Evolutionary conservation across 2,797 vertebrate genomes (phyloP).

Genomic region (Tarsius wallacei): DNA sequence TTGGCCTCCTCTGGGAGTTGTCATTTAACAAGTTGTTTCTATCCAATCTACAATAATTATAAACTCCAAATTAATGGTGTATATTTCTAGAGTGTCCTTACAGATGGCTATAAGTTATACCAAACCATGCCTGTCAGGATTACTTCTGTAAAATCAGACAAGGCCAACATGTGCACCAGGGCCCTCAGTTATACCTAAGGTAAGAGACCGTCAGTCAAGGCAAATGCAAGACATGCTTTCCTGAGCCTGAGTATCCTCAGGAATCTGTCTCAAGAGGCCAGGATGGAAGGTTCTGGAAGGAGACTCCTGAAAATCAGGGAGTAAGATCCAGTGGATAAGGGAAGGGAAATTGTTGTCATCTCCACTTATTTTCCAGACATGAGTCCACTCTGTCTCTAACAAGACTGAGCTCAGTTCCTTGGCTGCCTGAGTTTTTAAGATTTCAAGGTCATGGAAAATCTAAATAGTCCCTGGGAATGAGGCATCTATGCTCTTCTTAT

Average conservation of each 20-base stretch:
- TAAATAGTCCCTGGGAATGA: background rate
- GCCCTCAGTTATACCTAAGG: background rate
- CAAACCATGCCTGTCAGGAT: background rate
- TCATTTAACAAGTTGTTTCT: background rate
- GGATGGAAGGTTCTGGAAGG: background rate
- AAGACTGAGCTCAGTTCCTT: background rate
- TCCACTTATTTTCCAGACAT: background rate
- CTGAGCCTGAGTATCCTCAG: background rate
- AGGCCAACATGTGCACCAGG: background rate
- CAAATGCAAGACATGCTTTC: background rate
- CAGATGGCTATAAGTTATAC: background rate
- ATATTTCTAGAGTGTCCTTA: background rate
- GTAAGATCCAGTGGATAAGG: background rate
- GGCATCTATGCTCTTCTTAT: background rate
- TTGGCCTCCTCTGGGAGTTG: background rate
- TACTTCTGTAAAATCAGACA: background rate
- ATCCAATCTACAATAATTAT: background rate
- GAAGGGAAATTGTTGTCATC: background rate
- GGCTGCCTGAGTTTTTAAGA: background rate
- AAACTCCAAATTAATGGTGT: background rate
- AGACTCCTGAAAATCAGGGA: background rate
- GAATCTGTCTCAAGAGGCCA: background rate
- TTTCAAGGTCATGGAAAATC: slow-evolving; percentile 19
- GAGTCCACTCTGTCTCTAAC: background rate
- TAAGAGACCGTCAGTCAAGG: background rate